phyloP scores from a whole-genome alignment of 2,797 vertebrate species.

The Lagodon rhomboides region DNA sequence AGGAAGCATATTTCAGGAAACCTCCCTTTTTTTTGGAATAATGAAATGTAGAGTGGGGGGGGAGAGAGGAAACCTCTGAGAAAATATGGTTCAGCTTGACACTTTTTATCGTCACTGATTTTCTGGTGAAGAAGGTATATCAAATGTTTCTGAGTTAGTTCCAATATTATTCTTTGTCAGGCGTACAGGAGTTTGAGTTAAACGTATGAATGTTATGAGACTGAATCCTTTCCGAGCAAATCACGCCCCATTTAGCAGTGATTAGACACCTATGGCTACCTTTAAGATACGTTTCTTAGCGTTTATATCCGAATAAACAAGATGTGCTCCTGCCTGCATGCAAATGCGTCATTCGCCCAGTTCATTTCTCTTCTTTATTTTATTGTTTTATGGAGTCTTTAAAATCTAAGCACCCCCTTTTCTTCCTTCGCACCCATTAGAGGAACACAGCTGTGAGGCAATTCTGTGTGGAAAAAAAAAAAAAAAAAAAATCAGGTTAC shows the following conservation, averaged over 20 bases:
- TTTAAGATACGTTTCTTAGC: conserved; percentile 2
- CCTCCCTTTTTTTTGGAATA: conserved; percentile 42
- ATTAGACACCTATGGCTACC: conserved; percentile 8
- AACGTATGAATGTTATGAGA: neutral
- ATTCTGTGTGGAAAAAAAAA: conserved; percentile 3
- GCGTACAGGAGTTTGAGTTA: conserved; percentile 26
- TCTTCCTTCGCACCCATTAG: conserved; percentile 50
- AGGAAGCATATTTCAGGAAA: conserved; percentile 83
- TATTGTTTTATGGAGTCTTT: conserved; percentile 66
- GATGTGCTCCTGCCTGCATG: conserved; percentile 20
- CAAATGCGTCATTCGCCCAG: conserved; percentile 47
- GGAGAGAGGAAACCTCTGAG: conserved; percentile 15
- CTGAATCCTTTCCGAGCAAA: conserved; percentile 21
- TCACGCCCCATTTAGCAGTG: conserved; percentile 22
- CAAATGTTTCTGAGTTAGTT: conserved; percentile 16
- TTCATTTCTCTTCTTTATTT: conserved; percentile 63
- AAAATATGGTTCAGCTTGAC: conserved; percentile 44
- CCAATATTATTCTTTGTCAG: conserved; percentile 33
- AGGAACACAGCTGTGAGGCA: conserved; percentile 52
- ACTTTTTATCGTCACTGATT: conserved; percentile 65
- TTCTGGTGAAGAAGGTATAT: conserved; percentile 46
- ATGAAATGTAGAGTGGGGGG: conserved; percentile 16
- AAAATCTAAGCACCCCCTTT: conserved; percentile 57
- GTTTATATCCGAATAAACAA: conserved; percentile 32
- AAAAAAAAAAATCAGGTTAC: conserved; percentile 54